Percentiles rank a stretch among this genome's conserved stretches.
phyloP scores from a whole-genome alignment of 2,888 invertebrate genomes.

The Drosophila nr. fundita region DNA sequence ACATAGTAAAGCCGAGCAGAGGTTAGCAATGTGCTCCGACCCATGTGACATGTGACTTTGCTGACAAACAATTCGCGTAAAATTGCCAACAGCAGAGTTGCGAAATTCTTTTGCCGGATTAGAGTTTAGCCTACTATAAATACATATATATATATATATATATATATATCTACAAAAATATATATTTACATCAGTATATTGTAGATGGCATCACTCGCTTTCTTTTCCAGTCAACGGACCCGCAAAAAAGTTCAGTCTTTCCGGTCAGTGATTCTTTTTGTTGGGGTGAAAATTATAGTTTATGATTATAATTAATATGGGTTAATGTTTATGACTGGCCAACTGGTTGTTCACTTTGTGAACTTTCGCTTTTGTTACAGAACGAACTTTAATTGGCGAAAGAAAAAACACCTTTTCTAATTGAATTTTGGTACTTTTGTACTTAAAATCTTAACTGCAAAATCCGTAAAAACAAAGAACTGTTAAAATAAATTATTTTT shows the following conservation, averaged over 20 bases:
- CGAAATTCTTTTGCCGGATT: constrained; percentile 15
- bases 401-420: constrained; percentile 32
- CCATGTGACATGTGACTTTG: constrained; percentile 49
- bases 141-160: background rate
- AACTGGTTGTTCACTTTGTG: constrained; percentile 30
- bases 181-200: background rate
- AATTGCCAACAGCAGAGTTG: constrained; percentile 21
- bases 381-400: constrained; percentile 23
- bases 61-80: constrained; percentile 43
- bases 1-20: background rate
- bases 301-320: constrained; percentile 73
- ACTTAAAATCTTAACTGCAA: background rate
- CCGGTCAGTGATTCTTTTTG: constrained; percentile 72
- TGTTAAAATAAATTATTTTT: background rate
- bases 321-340: constrained; percentile 56
- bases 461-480: background rate
- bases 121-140: background rate
- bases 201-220: constrained; percentile 43
- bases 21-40: constrained; percentile 7
- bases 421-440: constrained; percentile 4
- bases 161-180: background rate
- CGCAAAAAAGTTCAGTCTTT: constrained; percentile 48
- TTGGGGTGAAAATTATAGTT: constrained; percentile 73
- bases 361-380: constrained; percentile 66
- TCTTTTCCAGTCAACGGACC: constrained; percentile 48